A percentile compares a stretch with the other conserved stretches of the same genome.
phyloP scores from a whole-genome alignment of 2,113 vertebrate genomes.

The Rafetus swinhoei region DNA sequence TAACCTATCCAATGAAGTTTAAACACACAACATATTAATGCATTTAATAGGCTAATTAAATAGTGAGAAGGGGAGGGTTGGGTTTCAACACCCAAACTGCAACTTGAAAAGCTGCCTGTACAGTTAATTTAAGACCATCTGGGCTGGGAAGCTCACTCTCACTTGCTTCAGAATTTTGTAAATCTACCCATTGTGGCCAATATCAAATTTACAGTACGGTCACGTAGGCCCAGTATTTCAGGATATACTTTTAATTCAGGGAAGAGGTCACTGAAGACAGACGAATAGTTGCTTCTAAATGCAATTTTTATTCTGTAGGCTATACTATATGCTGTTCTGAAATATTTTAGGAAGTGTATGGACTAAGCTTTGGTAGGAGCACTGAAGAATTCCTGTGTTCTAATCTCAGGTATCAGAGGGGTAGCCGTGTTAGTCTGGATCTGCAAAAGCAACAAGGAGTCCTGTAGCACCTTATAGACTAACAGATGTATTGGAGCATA shows the following conservation, averaged over 20 bases:
- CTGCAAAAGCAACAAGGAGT: no score
- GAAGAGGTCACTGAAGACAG: not conserved
- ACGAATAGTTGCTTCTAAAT: not conserved
- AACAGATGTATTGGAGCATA: no score
- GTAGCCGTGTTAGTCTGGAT: no score
- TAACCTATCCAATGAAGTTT: not conserved
- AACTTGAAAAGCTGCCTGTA: not conserved
- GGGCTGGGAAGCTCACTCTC: not conserved
- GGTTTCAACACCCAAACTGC: not conserved
- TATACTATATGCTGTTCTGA: not conserved
- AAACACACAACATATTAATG: fast-evolving
- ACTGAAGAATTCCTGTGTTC: not conserved
- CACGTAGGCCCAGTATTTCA: fast-evolving
- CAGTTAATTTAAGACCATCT: not conserved
- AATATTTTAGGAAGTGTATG: not conserved
- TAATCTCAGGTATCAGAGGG: not conserved
- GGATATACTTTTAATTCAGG: not conserved
- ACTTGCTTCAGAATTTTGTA: not conserved
- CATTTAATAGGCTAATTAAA: not conserved
- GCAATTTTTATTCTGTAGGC: not conserved
- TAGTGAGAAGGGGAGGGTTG: fast-evolving
- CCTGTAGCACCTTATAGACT: no score
- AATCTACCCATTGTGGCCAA: not conserved
- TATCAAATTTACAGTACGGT: not conserved
- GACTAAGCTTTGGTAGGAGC: not conserved